phyloP scores from a whole-genome alignment of 2,888 invertebrate genomes.

The Catotricha subobsoleta region DNA sequence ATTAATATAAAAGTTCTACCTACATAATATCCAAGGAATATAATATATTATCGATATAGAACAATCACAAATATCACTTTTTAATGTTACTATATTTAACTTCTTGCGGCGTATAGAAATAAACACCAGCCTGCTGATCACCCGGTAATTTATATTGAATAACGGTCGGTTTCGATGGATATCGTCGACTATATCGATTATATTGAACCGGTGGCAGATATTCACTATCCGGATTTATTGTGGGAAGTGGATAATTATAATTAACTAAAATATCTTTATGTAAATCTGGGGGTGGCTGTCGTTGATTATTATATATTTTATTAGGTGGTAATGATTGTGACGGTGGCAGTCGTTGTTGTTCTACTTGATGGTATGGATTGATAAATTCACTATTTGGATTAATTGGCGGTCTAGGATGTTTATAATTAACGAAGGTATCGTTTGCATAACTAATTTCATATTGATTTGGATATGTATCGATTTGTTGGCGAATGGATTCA shows the following conservation, averaged over 20 bases:
- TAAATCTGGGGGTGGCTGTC: slow-evolving; percentile 24
- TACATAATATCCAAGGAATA: not conserved
- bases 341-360: slow-evolving; percentile 17
- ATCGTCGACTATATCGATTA: slow-evolving; percentile 1
- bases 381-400: slow-evolving; percentile 49
- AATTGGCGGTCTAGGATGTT: slow-evolving; percentile 43
- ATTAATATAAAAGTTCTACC: too few relatives aligned
- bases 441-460: slow-evolving; percentile 31
- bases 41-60: not conserved
- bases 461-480: slow-evolving; percentile 24
- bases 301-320: slow-evolving; percentile 12
- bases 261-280: slow-evolving; percentile 52
- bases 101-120: slow-evolving; percentile 9
- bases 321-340: not conserved
- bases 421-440: slow-evolving; percentile 51
- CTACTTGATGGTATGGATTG: slow-evolving; percentile 23
- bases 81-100: not conserved
- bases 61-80: slow-evolving; percentile 5
- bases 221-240: slow-evolving; percentile 48
- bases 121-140: slow-evolving; percentile 8
- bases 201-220: slow-evolving; percentile 30
- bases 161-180: slow-evolving; percentile 7
- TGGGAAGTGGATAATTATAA: slow-evolving; percentile 42
- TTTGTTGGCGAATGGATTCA: slow-evolving; percentile 13
- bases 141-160: slow-evolving; percentile 9